Evolutionary conservation across 2,888 invertebrate genomes (phyloP).

Genomic region (Tipula vernalis): DNA sequence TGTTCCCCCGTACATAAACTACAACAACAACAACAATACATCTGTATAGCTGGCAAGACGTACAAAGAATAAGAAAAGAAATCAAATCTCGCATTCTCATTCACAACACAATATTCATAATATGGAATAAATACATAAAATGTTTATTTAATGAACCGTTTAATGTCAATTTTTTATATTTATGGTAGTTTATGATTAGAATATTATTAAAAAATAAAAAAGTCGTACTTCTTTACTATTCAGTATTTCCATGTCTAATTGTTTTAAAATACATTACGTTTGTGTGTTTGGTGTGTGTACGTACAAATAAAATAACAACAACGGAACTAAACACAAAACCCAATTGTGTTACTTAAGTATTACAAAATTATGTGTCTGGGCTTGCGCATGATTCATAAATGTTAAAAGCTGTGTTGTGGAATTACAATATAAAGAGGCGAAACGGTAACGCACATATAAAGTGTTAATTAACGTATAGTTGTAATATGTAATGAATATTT

Average conservation of each 20-base stretch:
- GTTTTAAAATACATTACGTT: not conserved
- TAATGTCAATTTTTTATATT: not conserved
- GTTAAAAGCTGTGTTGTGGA: not conserved
- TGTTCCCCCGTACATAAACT: no score
- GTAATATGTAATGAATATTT: not conserved
- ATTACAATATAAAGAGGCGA: not conserved
- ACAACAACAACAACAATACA: not conserved
- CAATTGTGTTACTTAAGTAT: not conserved
- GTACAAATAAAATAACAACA: not conserved
- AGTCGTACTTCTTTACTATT: not conserved
- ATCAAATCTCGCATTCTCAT: not conserved
- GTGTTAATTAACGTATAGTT: not conserved
- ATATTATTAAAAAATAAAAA: not conserved
- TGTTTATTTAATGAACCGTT: constrained; percentile 4
- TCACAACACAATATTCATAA: not conserved
- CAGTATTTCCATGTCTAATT: not conserved
- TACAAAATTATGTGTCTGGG: not conserved
- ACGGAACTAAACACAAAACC: not conserved
- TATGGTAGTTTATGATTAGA: not conserved
- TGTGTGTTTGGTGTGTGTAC: not conserved
- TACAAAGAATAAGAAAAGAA: not conserved
- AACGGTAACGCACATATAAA: not conserved
- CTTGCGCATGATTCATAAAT: not conserved
- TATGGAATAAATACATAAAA: not conserved
- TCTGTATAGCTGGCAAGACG: not conserved